Evolutionary conservation across 2,797 vertebrate species (phyloP), one percentile per base, ranked within the genome.

Genomic region (Lophius americanus): DNA sequence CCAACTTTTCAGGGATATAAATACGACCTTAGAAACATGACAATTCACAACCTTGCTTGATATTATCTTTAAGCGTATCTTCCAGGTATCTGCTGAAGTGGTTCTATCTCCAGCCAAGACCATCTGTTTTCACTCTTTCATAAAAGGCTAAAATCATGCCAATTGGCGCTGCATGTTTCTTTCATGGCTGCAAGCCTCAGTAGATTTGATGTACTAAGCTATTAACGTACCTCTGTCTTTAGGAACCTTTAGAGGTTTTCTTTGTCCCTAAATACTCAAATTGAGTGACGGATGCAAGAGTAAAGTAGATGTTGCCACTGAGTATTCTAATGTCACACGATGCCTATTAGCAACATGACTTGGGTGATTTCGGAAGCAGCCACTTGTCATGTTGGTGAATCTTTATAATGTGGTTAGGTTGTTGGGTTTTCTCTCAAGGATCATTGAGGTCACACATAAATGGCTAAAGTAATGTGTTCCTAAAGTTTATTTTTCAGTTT

Each of bases 381-480:
- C 39, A 52, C 39, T 39, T 33, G 36, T 60, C 39, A 39, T 9
- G 13, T 43, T 14, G 33, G n/a, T 67, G 23, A 33, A 79, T 54
- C 5, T 64, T 44, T 42, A 71, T 68, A 47, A 49, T 3, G 7
- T 38, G 33, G 53, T 73, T 13, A n/a, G 43, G 41, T 37, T 54
- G 33, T 37, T 67, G 37, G 49, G 39, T 32, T 76, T 62, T 49
- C 32, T 37, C 42, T 57, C 55, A 46, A 38, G 68, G 37, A n/a
- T 43, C 14, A 68, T 51, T 53, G 56, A 44, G 42, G 14, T 64
- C 52, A 56, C 37, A 41, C 60, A 58, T 46, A 37, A 71, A n/a
- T 67, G 52, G 10, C 32, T 11, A 35, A 72, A 72, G 63, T 77
- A 78, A 75, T 75, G 49, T 76, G 42, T 85, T 60, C 67, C 66